Evolutionary conservation across 2,888 invertebrate species (phyloP).

Genomic region (Octonoba sinensis): DNA sequence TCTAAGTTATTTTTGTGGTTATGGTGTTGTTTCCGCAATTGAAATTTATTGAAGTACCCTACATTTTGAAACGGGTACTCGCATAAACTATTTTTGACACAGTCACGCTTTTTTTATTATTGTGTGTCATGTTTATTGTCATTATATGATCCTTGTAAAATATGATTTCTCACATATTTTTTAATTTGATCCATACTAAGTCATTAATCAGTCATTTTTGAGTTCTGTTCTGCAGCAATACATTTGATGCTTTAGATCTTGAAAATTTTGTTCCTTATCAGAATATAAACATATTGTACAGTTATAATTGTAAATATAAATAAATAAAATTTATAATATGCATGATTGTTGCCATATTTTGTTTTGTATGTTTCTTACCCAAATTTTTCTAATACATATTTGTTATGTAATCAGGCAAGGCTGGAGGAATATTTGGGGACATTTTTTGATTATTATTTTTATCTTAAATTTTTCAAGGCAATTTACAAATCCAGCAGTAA

Average conservation of each 20-base stretch:
- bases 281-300: slow-evolving; percentile 60
- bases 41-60: neutral
- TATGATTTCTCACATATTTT: neutral
- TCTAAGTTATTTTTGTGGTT: slow-evolving; percentile 5
- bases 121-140: slow-evolving; percentile 12
- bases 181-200: slow-evolving; percentile 37
- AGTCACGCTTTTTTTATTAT: slow-evolving; percentile 28
- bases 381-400: no score
- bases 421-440: no score
- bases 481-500: no score
- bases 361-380: no score
- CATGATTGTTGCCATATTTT: slow-evolving; percentile 20
- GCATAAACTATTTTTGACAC: slow-evolving; percentile 24
- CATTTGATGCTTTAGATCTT: slow-evolving; percentile 53
- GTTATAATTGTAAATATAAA: slow-evolving; percentile 63
- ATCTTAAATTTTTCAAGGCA: no score
- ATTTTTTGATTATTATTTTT: no score
- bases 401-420: no score
- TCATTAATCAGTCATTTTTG: slow-evolving; percentile 56
- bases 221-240: slow-evolving; percentile 51
- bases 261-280: slow-evolving; percentile 61
- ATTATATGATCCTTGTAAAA: slow-evolving; percentile 1
- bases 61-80: neutral
- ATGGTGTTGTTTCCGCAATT: neutral
- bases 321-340: slow-evolving; percentile 64